Percentiles rank a stretch among this genome's conserved stretches.
Evolutionary conservation across 2,113 vertebrate species (phyloP).

Genomic region (Tragelaphus scriptus): DNA sequence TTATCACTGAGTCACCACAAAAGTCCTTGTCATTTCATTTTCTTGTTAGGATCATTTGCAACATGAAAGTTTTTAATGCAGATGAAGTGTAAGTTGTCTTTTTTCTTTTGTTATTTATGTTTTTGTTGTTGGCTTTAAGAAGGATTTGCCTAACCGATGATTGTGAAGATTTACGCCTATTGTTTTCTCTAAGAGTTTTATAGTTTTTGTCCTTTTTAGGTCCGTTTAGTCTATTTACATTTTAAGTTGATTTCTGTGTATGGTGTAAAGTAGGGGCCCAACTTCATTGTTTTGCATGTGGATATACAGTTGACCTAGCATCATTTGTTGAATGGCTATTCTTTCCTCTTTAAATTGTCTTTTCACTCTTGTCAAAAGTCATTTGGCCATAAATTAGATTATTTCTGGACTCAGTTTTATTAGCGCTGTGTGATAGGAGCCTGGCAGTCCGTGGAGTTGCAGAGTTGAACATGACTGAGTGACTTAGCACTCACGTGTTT

Average conservation of each 20-base stretch:
- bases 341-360: neutral
- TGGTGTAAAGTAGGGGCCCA: neutral
- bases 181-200: neutral
- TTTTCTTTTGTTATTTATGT: neutral
- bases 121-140: neutral
- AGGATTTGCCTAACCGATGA: neutral
- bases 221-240: neutral
- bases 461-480: neutral
- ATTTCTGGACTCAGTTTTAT: neutral
- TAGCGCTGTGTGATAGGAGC: neutral
- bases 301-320: neutral
- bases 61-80: neutral
- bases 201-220: neutral
- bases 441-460: neutral
- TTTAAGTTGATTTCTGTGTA: neutral
- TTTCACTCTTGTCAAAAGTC: neutral
- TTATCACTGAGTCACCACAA: neutral
- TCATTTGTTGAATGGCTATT: neutral
- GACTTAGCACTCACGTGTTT: neutral
- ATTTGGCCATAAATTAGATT: neutral
- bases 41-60: neutral
- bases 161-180: neutral
- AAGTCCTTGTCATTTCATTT: neutral
- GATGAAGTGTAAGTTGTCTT: neutral
- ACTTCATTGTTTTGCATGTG: neutral